phyloP scores from a whole-genome alignment of 1,140 invertebrate genomes.

The Hestina assimilis region DNA sequence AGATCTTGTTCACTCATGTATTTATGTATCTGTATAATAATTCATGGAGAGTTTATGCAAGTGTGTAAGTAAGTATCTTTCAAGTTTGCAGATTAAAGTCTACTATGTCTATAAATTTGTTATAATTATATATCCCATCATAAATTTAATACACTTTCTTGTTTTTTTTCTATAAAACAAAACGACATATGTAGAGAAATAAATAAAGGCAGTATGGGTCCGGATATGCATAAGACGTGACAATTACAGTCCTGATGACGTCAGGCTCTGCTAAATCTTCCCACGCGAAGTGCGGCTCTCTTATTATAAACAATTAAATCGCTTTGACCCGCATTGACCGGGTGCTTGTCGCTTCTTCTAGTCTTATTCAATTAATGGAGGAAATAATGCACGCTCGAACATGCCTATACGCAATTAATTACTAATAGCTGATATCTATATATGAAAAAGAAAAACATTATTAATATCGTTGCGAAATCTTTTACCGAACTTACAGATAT shows the following conservation, averaged over 20 bases:
- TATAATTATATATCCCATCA: too few relatives aligned
- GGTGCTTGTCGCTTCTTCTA: slow-evolving; percentile 41
- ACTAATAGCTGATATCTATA: slow-evolving; percentile 1
- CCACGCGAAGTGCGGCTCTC: slow-evolving; percentile 49
- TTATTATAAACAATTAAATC: slow-evolving; percentile 67
- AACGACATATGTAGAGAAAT: too few relatives aligned
- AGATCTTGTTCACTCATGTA: too few relatives aligned
- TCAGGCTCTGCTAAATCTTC: slow-evolving; percentile 46
- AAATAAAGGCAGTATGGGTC: slow-evolving; percentile 19
- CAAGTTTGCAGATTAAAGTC: too few relatives aligned
- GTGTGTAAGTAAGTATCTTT: too few relatives aligned
- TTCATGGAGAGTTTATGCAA: too few relatives aligned
- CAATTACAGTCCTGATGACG: slow-evolving; percentile 51
- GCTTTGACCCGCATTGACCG: slow-evolving; percentile 55
- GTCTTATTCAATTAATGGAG: slow-evolving; percentile 33
- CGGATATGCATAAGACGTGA: slow-evolving; percentile 46
- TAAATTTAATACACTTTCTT: too few relatives aligned
- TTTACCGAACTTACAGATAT: background rate
- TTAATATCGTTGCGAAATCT: too few relatives aligned
- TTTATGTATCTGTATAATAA: too few relatives aligned
- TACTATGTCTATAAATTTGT: too few relatives aligned
- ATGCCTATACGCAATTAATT: slow-evolving; percentile 11
- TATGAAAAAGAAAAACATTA: too few relatives aligned
- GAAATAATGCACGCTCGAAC: slow-evolving; percentile 8
- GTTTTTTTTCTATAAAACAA: too few relatives aligned